Evolutionary conservation across 2,797 vertebrate species (phyloP).

Genomic region (Semotilus atromaculatus): DNA sequence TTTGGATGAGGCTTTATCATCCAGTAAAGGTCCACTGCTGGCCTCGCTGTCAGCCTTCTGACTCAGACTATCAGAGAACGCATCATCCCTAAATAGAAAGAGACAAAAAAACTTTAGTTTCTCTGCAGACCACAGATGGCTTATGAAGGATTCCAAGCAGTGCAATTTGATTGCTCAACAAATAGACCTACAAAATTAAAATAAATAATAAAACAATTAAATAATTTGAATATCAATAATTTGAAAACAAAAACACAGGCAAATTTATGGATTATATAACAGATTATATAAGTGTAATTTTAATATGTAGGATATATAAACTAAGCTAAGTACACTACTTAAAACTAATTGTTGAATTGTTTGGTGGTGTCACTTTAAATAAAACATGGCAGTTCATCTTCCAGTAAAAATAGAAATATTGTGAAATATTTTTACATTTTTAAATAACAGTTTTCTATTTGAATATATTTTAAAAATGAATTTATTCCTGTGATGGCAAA

Average conservation of each 20-base stretch:
- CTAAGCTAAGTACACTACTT: background rate
- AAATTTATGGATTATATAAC: background rate
- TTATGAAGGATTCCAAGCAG: too few relatives aligned
- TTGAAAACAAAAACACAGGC: background rate
- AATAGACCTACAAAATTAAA: background rate
- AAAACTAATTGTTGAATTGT: background rate
- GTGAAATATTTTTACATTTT: background rate
- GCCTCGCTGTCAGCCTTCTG: slow-evolving; percentile 98
- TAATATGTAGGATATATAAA: background rate
- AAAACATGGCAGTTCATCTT: background rate
- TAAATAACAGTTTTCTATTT: background rate
- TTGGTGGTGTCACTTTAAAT: background rate
- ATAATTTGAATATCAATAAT: background rate
- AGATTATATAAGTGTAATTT: background rate
- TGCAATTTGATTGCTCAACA: background rate
- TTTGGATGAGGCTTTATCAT: slow-evolving; percentile 94
- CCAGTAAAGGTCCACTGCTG: slow-evolving; percentile 93
- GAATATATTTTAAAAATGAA: background rate
- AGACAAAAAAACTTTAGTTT: background rate
- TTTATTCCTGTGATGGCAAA: background rate
- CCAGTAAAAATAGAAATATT: background rate
- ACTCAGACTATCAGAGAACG: slow-evolving; percentile 96
- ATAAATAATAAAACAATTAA: background rate
- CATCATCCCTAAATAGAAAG: slow-evolving; percentile 85
- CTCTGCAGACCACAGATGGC: background rate